Percentiles rank a stretch among this genome's conserved stretches.
Conservation (phyloP, 1,140 invertebrate species). For the Hylaeus anthracinus region DNA sequence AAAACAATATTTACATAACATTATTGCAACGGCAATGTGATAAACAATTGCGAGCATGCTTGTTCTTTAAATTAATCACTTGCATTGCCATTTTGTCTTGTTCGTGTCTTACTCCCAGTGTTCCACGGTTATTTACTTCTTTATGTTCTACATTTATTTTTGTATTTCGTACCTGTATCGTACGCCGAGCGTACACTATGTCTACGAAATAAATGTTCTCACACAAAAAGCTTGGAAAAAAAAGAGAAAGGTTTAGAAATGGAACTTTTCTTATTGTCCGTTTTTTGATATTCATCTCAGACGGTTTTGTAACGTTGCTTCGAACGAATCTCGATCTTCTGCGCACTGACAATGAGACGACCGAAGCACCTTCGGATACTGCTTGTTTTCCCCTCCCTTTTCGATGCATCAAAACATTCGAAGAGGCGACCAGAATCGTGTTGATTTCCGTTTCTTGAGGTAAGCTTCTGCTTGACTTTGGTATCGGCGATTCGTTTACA, state of each 20-base stretch:
- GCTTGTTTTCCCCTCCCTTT: background rate
- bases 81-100: background rate
- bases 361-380: background rate
- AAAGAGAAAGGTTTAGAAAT: background rate
- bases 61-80: background rate
- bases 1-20: too few species aligned
- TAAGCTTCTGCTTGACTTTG: slow-evolving; percentile 6
- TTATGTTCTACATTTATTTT: slow-evolving; percentile 13
- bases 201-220: slow-evolving; percentile 19
- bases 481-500: background rate
- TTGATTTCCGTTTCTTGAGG: background rate
- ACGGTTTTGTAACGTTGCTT: background rate
- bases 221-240: background rate
- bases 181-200: background rate
- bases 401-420: background rate
- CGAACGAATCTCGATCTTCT: background rate
- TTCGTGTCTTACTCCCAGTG: background rate
- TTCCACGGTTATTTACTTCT: background rate
- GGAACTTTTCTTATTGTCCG: too few species aligned
- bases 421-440: background rate
- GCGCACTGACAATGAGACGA: background rate
- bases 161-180: background rate
- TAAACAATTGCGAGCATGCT: too few species aligned
- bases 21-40: too few species aligned
- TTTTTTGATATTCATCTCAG: slow-evolving; percentile 7